phyloP scores from a whole-genome alignment of 2,113 vertebrate genomes.

The Coregonus clupeaformis region DNA sequence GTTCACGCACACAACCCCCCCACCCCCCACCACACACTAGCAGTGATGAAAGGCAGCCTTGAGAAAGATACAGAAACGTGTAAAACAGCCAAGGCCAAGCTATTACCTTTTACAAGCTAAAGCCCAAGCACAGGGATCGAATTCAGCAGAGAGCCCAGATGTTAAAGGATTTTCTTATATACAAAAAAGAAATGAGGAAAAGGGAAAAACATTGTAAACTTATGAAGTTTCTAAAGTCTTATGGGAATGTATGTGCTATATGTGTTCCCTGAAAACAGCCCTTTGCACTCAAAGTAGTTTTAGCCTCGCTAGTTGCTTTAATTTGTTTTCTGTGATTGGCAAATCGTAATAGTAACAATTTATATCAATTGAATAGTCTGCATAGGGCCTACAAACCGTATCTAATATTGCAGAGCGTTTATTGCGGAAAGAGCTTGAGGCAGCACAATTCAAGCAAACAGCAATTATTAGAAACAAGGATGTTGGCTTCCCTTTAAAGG shows the following conservation, averaged over 20 bases:
- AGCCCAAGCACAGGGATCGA: constrained; percentile 43
- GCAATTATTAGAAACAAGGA: constrained; percentile 58
- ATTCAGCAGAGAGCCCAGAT: constrained; percentile 43
- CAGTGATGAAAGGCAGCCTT: constrained; percentile 64
- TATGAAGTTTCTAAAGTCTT: background rate
- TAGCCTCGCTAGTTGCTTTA: constrained; percentile 6
- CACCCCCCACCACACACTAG: constrained; percentile 18
- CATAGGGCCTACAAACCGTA: constrained; percentile 13
- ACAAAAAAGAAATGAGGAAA: constrained; percentile 24
- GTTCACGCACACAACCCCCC: constrained; percentile 38
- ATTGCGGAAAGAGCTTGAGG: constrained; percentile 55
- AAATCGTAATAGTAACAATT: constrained; percentile 41
- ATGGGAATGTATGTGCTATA: background rate
- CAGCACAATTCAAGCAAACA: constrained; percentile 50
- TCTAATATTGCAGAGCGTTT: constrained; percentile 36
- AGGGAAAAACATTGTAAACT: too few relatives aligned
- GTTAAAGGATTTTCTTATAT: constrained; percentile 49
- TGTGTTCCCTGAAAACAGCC: background rate
- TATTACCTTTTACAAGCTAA: constrained; percentile 61
- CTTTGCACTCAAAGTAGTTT: constrained; percentile 9
- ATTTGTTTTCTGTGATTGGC: constrained; percentile 31
- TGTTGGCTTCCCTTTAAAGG: constrained; percentile 55
- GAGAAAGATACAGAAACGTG: constrained; percentile 64
- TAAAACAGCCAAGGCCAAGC: constrained; percentile 59
- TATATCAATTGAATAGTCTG: constrained; percentile 45